These are phyloP conservation scores for Rhagologus leucostigma DNA, from an alignment of 2,113 vertebrate species.

Conservation along the genomic window DNA sequence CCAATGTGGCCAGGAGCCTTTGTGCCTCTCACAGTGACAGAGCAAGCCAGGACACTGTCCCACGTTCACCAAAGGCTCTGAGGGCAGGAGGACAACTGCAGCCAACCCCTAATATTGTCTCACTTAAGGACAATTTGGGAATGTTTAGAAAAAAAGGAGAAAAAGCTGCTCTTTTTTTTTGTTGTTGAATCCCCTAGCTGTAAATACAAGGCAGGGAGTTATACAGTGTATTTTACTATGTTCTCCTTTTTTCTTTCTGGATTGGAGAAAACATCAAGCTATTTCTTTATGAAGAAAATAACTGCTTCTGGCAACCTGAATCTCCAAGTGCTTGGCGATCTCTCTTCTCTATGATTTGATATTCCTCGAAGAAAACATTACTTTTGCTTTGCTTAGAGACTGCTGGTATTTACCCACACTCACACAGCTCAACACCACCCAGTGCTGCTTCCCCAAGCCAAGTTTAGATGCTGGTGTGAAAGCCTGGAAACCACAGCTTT, in stretches of 20 bases:
- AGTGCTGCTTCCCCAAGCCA: not conserved
- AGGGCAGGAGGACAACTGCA: not conserved
- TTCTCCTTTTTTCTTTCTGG: not conserved
- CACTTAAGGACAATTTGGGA: not conserved
- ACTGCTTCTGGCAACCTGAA: slow-evolving; percentile 29
- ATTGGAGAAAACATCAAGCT: slow-evolving; percentile 2
- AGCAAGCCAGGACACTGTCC: not conserved
- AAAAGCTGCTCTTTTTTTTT: not conserved
- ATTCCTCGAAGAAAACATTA: slow-evolving; percentile 35
- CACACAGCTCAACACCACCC: not conserved
- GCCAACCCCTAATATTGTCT: not conserved
- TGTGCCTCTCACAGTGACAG: not conserved
- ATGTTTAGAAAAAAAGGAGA: not conserved
- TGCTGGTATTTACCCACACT: slow-evolving; percentile 45
- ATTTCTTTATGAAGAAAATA: slow-evolving; percentile 32
- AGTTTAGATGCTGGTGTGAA: not conserved
- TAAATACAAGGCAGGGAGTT: not conserved
- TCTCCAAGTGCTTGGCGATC: not conserved
- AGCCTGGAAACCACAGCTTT: not conserved
- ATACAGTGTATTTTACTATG: not conserved
- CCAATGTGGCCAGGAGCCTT: not conserved
- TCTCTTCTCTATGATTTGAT: not conserved
- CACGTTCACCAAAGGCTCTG: not conserved
- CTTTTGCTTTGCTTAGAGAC: slow-evolving; percentile 10
- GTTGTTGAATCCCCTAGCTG: not conserved